Conservation (phyloP, 2,888 invertebrate genomes). For the Spicauda simplicius region DNA sequence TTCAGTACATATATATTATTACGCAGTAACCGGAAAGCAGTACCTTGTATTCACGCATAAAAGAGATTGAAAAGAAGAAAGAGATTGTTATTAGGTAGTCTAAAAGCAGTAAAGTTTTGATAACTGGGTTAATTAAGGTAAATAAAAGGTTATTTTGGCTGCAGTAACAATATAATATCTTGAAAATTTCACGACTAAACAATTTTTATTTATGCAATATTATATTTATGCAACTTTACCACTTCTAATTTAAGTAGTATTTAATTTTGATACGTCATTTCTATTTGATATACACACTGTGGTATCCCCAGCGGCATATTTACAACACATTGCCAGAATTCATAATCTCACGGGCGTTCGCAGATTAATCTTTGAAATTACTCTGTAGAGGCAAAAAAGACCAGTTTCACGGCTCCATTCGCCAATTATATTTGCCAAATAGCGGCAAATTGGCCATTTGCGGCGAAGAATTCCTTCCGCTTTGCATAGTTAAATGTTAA, state of each 20-base stretch:
- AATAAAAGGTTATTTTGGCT: no score
- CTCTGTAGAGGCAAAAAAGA: constrained; percentile 61
- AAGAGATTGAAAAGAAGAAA: no score
- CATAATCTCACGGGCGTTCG: constrained; percentile 69
- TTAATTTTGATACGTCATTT: constrained; percentile 2
- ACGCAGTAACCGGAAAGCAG: no score
- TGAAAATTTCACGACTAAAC: no score
- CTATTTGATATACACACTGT: constrained; percentile 1
- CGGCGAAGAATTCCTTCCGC: constrained; percentile 66
- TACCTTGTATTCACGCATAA: no score
- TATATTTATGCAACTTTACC: no score
- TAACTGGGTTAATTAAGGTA: no score
- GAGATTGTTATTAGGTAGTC: no score
- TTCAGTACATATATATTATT: no score
- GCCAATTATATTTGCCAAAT: constrained; percentile 66
- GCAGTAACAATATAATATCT: no score
- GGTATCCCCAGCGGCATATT: constrained; percentile 39
- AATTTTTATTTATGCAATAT: no score
- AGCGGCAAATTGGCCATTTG: constrained; percentile 75
- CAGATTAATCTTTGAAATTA: constrained; percentile 72
- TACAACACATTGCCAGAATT: constrained; percentile 60
- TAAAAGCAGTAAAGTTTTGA: no score
- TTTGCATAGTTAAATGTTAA: constrained; percentile 61
- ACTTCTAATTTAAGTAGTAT: background rate
- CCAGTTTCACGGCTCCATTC: constrained; percentile 60